Evolutionary conservation across 2,113 vertebrate species (phyloP), one percentile per base, ranked within the genome.

Genomic region (Brienomyrus longianalis): DNA sequence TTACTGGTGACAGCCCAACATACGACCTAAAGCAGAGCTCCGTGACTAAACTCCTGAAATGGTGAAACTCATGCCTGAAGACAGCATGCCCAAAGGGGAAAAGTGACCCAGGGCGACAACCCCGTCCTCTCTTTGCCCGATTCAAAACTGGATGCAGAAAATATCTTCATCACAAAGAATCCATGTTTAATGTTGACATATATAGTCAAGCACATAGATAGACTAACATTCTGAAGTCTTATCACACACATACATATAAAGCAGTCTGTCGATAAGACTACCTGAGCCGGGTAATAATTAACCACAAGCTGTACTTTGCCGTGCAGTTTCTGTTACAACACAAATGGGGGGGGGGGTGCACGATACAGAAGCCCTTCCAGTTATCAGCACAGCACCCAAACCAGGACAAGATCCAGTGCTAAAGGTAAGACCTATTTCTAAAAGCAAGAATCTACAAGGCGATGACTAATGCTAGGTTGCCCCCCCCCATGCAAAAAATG

Each of bases 241-340:
- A 70, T 31, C 1, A 86, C 88, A 89, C 45, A 39, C 89, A 47
- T 39, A 89, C 92, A 92, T 91, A 92, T 17, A 83, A 21, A 31
- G 10, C 51, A 66, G 45, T 70, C 48, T 48, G 45, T 27, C 23
- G 27, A 88, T 59, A 87, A 50, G 23, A 27, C 47, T 62, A 88
- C 80, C n/a, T 80, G 51, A 83, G 23, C 13, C 10, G 23, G 48
- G 7, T 85, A 85, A 85, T 85, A 85, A 85, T 85, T 85, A 50
- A 85, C 83, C 43, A 48, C 47, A 27, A 27, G n/a, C 11, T n/a
- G 45, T 31, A 47, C 47, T 48, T 51, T 51, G 11, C 35, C 2
- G 1, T 77, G n/a, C 39, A 84, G 83, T 19, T 13, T 48, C 19
- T 48, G 45, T 51, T 85, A 66, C 52, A 54, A 39, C n/a, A 62